Base-by-base conservation (phyloP, 2,113 vertebrate genomes). In the Cyanoramphus novaezelandiae region DNA sequence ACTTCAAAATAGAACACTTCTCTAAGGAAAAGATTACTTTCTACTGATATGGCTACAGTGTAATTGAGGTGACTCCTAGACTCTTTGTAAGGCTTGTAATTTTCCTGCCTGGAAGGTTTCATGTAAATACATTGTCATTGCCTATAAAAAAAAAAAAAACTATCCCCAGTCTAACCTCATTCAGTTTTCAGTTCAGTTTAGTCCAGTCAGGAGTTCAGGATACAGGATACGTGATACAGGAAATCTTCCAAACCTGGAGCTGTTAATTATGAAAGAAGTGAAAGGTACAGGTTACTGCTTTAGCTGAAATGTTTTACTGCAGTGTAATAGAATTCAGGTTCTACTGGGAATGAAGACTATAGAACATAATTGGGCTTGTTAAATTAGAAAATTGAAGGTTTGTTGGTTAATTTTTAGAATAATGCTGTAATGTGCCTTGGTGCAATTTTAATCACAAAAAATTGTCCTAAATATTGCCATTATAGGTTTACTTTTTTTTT, bases 181-280 rank as follows among this genome's bases (percentile, higher is more conserved):
- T 39, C 39, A 39, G 39, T 39, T 11, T 41, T 82, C 52, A 62
- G 35, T 43, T 67, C 53, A 62, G 35, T 43, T 71, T 10, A 33
- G 21, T 35, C 23, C n/a, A 35, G 25, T 62, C 33, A 65, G 35
- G 67, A 89, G 33, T 8, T 59, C 24, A 68, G 44, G 44, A 46
- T 46, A 46, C 44, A 46, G 44, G 8, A 55, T 29, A 24, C 0
- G 0, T 0, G 0, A 59, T 39, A 8, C 13, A 71, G 72, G 52
- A 71, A 84, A 82, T 53, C 39, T 86, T 80, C 64, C 53, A 46
- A 82, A 86, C 18, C 21, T 57, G 44, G 27, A 67, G 41, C 65
- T 5, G 0, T 52, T 39, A 75, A 9, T 60, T 76, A 35, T 46
- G 25, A 74, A 95, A 57, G 49, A 78, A 86, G 8, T 65, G 27